These are phyloP conservation scores for Gymnodraco acuticeps DNA, from an alignment of 2,797 vertebrate species.

Conservation along the genomic window DNA sequence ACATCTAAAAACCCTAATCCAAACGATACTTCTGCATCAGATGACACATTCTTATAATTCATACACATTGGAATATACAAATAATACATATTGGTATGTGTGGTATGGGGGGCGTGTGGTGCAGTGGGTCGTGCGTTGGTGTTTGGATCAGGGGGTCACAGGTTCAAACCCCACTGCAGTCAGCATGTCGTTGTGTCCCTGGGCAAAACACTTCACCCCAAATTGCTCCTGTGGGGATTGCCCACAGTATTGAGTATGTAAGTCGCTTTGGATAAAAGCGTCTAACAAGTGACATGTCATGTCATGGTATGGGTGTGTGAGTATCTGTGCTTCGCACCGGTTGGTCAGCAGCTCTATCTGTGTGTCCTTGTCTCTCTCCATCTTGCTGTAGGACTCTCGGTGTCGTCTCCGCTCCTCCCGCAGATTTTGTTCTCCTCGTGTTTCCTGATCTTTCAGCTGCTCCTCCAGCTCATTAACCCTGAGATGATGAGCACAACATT, in stretches of 20 bases:
- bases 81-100: not conserved
- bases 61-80: not conserved
- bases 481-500: conserved; percentile 26
- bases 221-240: too few species aligned
- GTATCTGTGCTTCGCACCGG: conserved; percentile 82
- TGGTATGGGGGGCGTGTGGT: too few species aligned
- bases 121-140: too few species aligned
- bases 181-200: too few species aligned
- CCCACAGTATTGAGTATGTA: too few species aligned
- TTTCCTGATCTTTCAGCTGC: conserved; percentile 96
- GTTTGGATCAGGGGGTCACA: too few species aligned
- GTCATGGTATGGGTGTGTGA: not conserved
- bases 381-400: conserved; percentile 90
- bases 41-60: too few species aligned
- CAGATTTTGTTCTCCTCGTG: conserved; percentile 88
- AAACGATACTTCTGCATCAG: not conserved
- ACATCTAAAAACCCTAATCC: not conserved
- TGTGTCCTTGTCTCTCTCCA: conserved; percentile 91
- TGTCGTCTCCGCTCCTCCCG: conserved; percentile 90
- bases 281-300: too few species aligned
- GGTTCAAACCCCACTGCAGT: too few species aligned
- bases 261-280: too few species aligned
- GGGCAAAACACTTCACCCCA: too few species aligned
- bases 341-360: conserved; percentile 92
- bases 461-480: conserved; percentile 97